Conservation (phyloP, 2,113 vertebrate species). For the Cranoglanis bouderius region DNA sequence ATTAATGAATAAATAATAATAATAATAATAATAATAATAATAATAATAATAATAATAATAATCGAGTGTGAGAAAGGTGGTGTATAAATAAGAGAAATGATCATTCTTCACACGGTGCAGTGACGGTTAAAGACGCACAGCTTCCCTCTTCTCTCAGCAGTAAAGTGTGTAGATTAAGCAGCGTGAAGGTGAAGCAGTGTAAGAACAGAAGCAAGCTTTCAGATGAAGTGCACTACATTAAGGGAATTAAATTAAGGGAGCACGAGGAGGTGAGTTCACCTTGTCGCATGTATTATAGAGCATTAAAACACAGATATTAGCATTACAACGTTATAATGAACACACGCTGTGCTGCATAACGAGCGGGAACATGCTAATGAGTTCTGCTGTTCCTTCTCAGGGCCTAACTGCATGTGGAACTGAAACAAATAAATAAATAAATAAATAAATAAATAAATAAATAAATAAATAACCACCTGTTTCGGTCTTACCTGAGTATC, state of each 20-base stretch:
- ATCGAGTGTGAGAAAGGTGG: not conserved
- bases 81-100: not conserved
- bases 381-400: not conserved
- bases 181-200: not conserved
- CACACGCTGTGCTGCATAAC: not conserved
- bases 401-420: not conserved
- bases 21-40: too few relatives aligned
- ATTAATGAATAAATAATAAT: too few relatives aligned
- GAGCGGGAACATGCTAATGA: not conserved
- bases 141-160: not conserved
- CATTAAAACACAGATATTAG: conserved; percentile 23
- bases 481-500: not conserved
- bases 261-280: conserved; percentile 4
- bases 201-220: not conserved
- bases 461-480: not conserved
- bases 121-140: not conserved
- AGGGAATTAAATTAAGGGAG: not conserved
- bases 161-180: not conserved
- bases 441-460: not conserved
- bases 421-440: not conserved
- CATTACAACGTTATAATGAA: conserved; percentile 19
- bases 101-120: not conserved
- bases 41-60: too few relatives aligned
- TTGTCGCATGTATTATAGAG: conserved; percentile 22
- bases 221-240: conserved; percentile 30